Base-by-base conservation (phyloP, 2,113 vertebrate species). In the Muntiacus muntjak region DNA sequence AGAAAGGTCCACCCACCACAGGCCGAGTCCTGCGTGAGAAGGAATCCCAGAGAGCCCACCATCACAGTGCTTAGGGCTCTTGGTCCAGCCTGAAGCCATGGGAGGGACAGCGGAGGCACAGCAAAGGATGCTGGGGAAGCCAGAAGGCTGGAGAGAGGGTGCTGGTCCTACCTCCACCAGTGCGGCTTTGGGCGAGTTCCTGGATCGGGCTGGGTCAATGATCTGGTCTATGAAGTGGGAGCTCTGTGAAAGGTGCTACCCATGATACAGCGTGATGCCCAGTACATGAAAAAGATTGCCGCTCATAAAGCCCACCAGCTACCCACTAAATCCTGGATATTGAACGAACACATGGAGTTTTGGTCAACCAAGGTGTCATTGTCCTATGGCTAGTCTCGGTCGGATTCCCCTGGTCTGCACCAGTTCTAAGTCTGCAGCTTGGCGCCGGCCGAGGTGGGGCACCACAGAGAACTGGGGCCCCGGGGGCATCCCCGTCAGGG, bases 391-490 rank as follows among this genome's bases (percentile, higher is more conserved):
- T 40, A 2, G 71, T 76, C 23, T 43, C 50, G n/a, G 92, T 91
- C 12, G 5, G 58, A 98, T 97, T 97, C 79, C 97, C 97, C 98
- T 88, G 82, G 97, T 94, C 97, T 30, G 54, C 90, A 94, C 83
- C 95, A 98, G 95, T 98, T 96, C 94, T 98, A 94, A 96, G 95
- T 60, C 91, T 52, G 95, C 81, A 90, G 93, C 97, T 94, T 90
- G 84, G 93, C 7, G 47, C 91, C 33, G 11, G 74, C 28, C 0
- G 14, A 89, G 79, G 87, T n/a, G 71, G 50, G 23, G 78, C 40
- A 15, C 97, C 17, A 33, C 33, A 5, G 0, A 9, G 88, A 60
- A 91, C 89, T 45, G 7, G 7, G 11, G 88, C 87, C 28, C 83
- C 40, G 9, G 17, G 19, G 10, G n/a, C 67, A 23, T 40, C n/a